Evolutionary conservation across 2,797 vertebrate genomes (phyloP), one percentile per base, ranked within the genome.

Genomic region (Megalops cyprinoides): DNA sequence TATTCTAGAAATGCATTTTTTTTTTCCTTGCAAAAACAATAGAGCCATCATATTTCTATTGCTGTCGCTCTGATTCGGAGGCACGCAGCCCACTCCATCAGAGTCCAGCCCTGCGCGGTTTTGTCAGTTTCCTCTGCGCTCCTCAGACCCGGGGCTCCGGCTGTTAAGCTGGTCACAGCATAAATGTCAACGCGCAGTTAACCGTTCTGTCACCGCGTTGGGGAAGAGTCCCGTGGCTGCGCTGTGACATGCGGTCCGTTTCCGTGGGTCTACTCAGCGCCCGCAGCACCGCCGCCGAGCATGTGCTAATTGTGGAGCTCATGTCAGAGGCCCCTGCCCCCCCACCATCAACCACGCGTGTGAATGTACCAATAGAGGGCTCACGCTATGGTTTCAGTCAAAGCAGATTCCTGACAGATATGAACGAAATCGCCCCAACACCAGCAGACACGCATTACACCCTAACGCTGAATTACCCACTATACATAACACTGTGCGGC

Each of bases 131-230:
- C 42, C 87, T 83, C 77, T 79, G 84, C 82, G 81, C 81, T 82
- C 82, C 83, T 81, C 34, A 77, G 82, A 84, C 86, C 81, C 78
- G 78, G 73, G 89, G 89, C 84, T 86, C 55, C 85, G n/a, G 81
- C 76, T 88, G 67, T 85, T 84, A 83, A 83, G 88, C 86, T 84
- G 79, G 81, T 89, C 86, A 77, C 84, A 84, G 83, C 87, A 83
- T 89, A 93, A 93, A 93, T 93, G 91, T 94, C 92, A 93, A 37
- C 69, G 74, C 49, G 55, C 74, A 55, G 79, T 88, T 89, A 87
- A 87, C 84, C 80, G 85, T 79, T 84, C 77, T 85, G 88, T 87
- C 88, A 82, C 87, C 87, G 80, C 86, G 87, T 84, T 79, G 10
- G 46, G 69, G 84, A 86, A 89, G 84, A 83, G 7, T 89, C 82